These are phyloP conservation scores for Rhorus exstirpatorius DNA, from an alignment of 2,888 invertebrate genomes.

Conservation along the genomic window DNA sequence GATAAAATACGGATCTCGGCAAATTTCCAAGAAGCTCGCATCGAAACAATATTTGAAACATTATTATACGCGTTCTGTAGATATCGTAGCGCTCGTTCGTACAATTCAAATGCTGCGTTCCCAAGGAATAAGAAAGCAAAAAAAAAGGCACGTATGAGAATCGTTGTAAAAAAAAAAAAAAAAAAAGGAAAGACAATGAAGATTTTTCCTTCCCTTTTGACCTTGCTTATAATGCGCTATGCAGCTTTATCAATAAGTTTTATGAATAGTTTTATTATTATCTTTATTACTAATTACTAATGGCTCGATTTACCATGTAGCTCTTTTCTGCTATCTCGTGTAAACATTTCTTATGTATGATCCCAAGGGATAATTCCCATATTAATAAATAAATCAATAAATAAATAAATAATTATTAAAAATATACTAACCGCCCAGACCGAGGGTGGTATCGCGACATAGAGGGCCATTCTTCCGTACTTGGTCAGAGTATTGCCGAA, in stretches of 20 bases:
- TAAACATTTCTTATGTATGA: no score
- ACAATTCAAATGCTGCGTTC: slow-evolving; percentile 88
- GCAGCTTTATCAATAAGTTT: no score
- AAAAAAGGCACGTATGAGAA: slow-evolving; percentile 1
- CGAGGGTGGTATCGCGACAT: slow-evolving; percentile 88
- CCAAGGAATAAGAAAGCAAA: slow-evolving; percentile 21
- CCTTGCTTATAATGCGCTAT: no score
- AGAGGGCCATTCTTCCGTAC: slow-evolving; percentile 89
- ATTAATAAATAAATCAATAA: no score
- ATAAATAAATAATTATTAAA: slow-evolving; percentile 31
- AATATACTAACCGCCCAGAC: slow-evolving; percentile 88
- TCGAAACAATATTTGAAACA: slow-evolving; percentile 91
- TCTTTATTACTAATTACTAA: no score
- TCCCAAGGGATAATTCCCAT: no score
- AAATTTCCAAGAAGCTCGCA: slow-evolving; percentile 87
- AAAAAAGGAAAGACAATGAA: background rate
- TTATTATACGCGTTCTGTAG: slow-evolving; percentile 85
- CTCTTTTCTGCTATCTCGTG: no score
- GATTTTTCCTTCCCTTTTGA: no score
- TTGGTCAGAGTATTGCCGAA: slow-evolving; percentile 88
- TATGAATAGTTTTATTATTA: no score
- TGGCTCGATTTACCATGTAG: no score
- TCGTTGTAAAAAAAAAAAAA: background rate
- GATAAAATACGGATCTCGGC: slow-evolving; percentile 88
- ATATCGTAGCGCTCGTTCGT: slow-evolving; percentile 87